A percentile compares a stretch with the other conserved stretches of the same genome.
Conservation (phyloP, 1,140 invertebrate genomes). For the Trichomalopsis sarcophagae region DNA sequence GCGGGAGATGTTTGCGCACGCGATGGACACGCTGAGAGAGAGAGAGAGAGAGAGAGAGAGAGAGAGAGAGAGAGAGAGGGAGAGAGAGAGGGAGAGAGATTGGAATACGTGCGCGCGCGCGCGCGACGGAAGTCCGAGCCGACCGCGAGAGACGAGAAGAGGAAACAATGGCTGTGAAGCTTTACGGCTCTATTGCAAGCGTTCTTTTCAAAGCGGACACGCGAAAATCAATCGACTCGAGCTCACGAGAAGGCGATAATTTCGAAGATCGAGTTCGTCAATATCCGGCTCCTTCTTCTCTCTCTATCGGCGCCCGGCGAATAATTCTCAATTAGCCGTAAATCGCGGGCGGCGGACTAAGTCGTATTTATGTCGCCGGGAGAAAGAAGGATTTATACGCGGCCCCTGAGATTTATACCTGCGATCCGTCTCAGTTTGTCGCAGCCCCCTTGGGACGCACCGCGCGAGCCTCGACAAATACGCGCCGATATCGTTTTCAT, state of each 20-base stretch:
- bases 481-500: not conserved
- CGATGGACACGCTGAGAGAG: too few species aligned
- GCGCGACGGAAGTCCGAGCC: not conserved
- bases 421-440: slow-evolving; percentile 67
- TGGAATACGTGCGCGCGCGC: not conserved
- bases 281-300: not conserved
- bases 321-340: slow-evolving; percentile 70
- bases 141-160: slow-evolving; percentile 38
- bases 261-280: not conserved
- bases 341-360: slow-evolving; percentile 62
- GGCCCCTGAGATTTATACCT: slow-evolving; percentile 65
- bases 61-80: too few species aligned
- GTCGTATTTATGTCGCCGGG: slow-evolving; percentile 66
- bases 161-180: slow-evolving; percentile 55
- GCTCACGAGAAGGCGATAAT: not conserved
- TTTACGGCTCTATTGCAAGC: slow-evolving; percentile 64
- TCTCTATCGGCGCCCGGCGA: slow-evolving; percentile 56
- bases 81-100: too few species aligned
- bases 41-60: too few species aligned
- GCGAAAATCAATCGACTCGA: slow-evolving; percentile 54
- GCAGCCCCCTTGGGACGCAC: not conserved
- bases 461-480: not conserved
- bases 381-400: slow-evolving; percentile 65
- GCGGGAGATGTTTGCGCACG: not conserved
- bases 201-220: slow-evolving; percentile 5